These are phyloP conservation scores for Drosophila watanabei DNA, from an alignment of 1,140 invertebrate genomes.

Conservation along the genomic window DNA sequence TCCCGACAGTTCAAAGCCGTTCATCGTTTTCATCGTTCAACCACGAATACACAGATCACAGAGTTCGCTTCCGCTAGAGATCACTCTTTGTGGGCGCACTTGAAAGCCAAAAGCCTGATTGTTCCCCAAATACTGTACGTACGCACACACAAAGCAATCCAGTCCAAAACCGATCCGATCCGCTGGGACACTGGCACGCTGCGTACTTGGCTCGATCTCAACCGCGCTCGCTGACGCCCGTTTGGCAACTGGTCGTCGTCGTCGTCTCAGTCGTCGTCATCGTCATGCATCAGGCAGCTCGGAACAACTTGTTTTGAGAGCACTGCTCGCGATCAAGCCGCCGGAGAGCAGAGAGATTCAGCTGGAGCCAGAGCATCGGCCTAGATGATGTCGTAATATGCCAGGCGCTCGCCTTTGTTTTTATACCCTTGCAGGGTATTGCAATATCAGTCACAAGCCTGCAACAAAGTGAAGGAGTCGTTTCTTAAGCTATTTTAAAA, in stretches of 20 bases:
- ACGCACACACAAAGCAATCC: conserved; percentile 45
- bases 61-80: conserved; percentile 24
- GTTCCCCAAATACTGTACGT: conserved; percentile 28
- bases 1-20: not conserved
- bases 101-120: conserved; percentile 21
- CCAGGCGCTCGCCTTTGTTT: conserved; percentile 33
- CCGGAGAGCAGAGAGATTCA: conserved; percentile 38
- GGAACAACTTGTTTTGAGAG: conserved; percentile 54
- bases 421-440: conserved; percentile 10
- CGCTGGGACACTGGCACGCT: not conserved
- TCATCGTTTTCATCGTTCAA: not conserved
- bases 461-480: no score
- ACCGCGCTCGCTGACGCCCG: conserved; percentile 72
- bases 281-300: conserved; percentile 37
- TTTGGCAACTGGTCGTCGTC: conserved; percentile 65
- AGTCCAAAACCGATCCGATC: conserved; percentile 18
- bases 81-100: conserved; percentile 37
- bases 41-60: conserved; percentile 4
- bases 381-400: conserved; percentile 49
- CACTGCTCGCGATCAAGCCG: conserved; percentile 14
- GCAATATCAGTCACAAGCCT: no score
- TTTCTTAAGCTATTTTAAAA: no score
- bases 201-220: conserved; percentile 46
- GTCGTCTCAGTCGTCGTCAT: conserved; percentile 44
- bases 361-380: conserved; percentile 7